Conservation (phyloP, 2,113 vertebrate species). For the Tragelaphus strepsiceros region DNA sequence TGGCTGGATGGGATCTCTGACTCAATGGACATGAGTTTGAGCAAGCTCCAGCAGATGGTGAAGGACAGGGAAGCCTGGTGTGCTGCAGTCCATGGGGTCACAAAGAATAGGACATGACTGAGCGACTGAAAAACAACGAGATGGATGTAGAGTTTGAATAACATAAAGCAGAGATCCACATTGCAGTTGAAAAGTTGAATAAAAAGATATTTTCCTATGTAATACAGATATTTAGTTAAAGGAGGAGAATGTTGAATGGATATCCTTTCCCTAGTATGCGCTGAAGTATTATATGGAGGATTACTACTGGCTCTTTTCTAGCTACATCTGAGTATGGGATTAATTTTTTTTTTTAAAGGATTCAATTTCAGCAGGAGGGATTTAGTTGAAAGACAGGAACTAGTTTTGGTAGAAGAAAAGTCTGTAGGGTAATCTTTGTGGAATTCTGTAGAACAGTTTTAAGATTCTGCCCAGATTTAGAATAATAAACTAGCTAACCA, state of each 20-base stretch:
- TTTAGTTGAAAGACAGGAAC: slow-evolving; percentile 43
- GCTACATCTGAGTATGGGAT: slow-evolving; percentile 11
- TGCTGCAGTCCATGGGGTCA: background rate
- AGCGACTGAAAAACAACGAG: background rate
- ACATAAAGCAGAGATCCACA: background rate
- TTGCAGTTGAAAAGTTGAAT: slow-evolving; percentile 17
- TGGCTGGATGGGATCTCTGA: background rate
- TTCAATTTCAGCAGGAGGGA: slow-evolving; percentile 52
- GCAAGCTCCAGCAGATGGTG: background rate
- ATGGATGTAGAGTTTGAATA: background rate
- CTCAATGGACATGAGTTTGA: background rate
- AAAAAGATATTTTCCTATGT: slow-evolving; percentile 17
- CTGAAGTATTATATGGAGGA: background rate
- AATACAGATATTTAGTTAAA: slow-evolving; percentile 9
- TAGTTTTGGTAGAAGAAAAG: slow-evolving; percentile 7
- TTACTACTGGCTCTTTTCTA: background rate
- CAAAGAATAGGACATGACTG: background rate
- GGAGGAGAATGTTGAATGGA: background rate
- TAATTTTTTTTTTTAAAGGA: background rate
- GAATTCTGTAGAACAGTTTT: slow-evolving; percentile 11
- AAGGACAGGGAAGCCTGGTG: background rate
- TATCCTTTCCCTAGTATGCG: background rate
- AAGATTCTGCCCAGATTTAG: slow-evolving; percentile 24
- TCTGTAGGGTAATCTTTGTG: slow-evolving; percentile 24
- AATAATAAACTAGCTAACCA: slow-evolving; percentile 8